Conservation (phyloP, 2,797 vertebrate genomes). For the Poecilia wingei region DNA sequence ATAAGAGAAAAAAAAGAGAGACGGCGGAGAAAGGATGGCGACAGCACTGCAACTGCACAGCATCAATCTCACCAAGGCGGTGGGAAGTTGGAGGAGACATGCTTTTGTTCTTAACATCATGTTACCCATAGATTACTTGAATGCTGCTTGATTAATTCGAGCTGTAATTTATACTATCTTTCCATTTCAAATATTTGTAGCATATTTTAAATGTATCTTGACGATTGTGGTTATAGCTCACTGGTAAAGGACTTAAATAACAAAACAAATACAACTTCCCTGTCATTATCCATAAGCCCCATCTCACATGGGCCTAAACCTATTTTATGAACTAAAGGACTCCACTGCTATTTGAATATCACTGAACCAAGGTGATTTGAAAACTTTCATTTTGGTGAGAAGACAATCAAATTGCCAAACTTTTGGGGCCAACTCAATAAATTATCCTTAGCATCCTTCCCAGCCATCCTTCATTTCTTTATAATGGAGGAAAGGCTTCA, state of each 20-base stretch:
- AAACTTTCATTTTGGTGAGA: not conserved
- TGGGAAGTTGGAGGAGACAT: not conserved
- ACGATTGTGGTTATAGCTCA: not conserved
- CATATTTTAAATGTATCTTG: not conserved
- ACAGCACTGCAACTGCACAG: not conserved
- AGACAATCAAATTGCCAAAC: not conserved
- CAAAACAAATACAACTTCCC: not conserved
- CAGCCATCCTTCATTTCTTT: not conserved
- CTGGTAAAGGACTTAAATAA: not conserved
- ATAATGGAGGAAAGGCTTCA: not conserved
- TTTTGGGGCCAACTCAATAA: not conserved
- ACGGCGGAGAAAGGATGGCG: not conserved
- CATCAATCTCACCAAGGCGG: not conserved
- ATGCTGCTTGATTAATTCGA: not conserved
- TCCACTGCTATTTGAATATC: not conserved
- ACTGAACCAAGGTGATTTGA: not conserved
- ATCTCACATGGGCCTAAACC: not conserved
- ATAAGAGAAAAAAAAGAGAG: conserved; percentile 3
- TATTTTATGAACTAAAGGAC: not conserved
- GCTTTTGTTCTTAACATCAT: not conserved
- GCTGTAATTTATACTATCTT: not conserved
- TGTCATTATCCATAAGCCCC: not conserved
- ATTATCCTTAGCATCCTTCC: not conserved
- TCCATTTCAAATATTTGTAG: not conserved
- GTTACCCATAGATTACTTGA: not conserved